phyloP scores from a whole-genome alignment of 2,797 vertebrate species.

The Notamacropus eugenii region DNA sequence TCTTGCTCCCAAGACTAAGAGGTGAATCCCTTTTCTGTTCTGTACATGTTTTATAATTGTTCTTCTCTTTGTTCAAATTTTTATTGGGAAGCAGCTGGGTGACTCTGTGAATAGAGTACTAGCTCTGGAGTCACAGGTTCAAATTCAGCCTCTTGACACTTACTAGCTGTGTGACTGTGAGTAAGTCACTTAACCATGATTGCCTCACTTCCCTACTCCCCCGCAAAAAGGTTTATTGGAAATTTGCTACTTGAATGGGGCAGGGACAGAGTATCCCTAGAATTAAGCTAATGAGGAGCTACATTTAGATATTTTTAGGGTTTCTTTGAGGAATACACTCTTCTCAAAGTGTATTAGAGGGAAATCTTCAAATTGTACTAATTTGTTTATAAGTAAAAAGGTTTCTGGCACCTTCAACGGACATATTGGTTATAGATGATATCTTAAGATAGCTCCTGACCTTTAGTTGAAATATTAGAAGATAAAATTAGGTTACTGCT shows the following conservation, averaged over 20 bases:
- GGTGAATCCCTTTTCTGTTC: background rate
- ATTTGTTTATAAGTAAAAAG: background rate
- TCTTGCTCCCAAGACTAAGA: background rate
- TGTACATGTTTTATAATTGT: background rate
- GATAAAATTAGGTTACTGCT: background rate
- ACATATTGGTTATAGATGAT: background rate
- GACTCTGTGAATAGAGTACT: too few relatives aligned
- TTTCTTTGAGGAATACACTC: background rate
- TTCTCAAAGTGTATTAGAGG: background rate
- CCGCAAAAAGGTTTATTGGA: background rate
- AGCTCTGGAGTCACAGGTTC: too few relatives aligned
- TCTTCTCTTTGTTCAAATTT: background rate
- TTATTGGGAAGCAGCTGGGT: background rate
- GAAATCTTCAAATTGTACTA: background rate
- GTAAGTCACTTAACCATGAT: too few relatives aligned
- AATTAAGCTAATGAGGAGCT: background rate
- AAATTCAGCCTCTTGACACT: too few relatives aligned
- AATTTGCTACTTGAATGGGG: background rate
- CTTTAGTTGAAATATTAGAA: constrained; percentile 26
- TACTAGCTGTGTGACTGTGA: too few relatives aligned
- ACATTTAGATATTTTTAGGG: background rate
- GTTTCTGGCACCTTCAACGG: background rate
- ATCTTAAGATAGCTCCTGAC: background rate
- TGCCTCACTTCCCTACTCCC: too few relatives aligned
- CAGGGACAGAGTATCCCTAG: background rate